phyloP scores from a whole-genome alignment of 2,113 vertebrate genomes.

The rat (Rattus norvegicus) region GRCr8 NC_086021.1:61951501-61952000 shows the following conservation, averaged over 20 bases:
- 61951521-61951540: not conserved
- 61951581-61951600: not conserved
- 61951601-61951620: not conserved
- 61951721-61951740: not conserved
- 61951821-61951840: constrained; percentile 12
- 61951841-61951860: not conserved
- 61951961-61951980: not conserved
- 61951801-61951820: not conserved
- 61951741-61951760: not conserved
- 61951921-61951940: not conserved
- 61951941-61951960: not conserved
- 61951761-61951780: not conserved
- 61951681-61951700: not conserved
- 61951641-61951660: not conserved
- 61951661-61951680: not conserved
- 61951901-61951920: not conserved
- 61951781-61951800: not conserved
- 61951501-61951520: not conserved
- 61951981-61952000: not conserved
- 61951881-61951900: not conserved
- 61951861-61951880: constrained; percentile 35
- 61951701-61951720: not conserved
- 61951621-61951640: not conserved
- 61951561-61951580: not conserved
- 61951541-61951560: not conserved